Percentiles rank a stretch among this genome's conserved stretches.
Evolutionary conservation across 2,113 vertebrate genomes (phyloP).

Genomic region (Choloepus hoffmanni): DNA sequence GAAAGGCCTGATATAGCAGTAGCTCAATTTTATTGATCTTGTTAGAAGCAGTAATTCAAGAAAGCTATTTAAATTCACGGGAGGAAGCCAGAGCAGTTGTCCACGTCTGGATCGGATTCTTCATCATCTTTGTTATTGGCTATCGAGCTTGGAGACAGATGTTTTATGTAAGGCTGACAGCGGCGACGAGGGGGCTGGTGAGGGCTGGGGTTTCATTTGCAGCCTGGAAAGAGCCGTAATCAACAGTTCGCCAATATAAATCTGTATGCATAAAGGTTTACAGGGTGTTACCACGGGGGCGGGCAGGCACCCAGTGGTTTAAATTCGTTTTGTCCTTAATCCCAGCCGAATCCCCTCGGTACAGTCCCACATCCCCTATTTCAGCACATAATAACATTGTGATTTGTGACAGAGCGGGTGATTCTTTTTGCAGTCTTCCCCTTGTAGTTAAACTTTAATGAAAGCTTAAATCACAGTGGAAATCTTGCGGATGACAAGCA

Average conservation of each 20-base stretch:
- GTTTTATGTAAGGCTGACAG: slow-evolving; percentile 66
- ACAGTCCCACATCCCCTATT: neutral
- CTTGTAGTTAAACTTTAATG: neutral
- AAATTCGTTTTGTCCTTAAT: slow-evolving; percentile 50
- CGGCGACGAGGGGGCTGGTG: slow-evolving; percentile 14
- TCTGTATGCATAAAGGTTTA: slow-evolving; percentile 60
- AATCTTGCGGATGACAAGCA: fast-evolving
- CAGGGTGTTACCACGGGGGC: neutral
- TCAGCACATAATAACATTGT: neutral
- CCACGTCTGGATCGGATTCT: slow-evolving; percentile 82
- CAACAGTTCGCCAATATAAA: slow-evolving; percentile 14
- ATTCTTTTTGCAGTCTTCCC: slow-evolving; percentile 43
- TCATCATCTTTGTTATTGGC: slow-evolving; percentile 84
- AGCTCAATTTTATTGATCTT: slow-evolving; percentile 84
- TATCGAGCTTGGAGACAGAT: slow-evolving; percentile 79
- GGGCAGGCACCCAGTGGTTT: neutral
- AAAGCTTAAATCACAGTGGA: slow-evolving; percentile 51
- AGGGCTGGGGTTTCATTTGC: slow-evolving; percentile 64
- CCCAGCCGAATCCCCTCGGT: neutral
- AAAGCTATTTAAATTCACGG: slow-evolving; percentile 85
- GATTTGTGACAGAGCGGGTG: neutral
- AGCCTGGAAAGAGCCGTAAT: slow-evolving; percentile 15
- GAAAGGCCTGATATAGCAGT: slow-evolving; percentile 65
- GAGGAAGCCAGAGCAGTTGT: slow-evolving; percentile 84
- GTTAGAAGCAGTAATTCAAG: slow-evolving; percentile 85